phyloP scores from a whole-genome alignment of 2,888 invertebrate genomes.

The Monochamus alternatus region DNA sequence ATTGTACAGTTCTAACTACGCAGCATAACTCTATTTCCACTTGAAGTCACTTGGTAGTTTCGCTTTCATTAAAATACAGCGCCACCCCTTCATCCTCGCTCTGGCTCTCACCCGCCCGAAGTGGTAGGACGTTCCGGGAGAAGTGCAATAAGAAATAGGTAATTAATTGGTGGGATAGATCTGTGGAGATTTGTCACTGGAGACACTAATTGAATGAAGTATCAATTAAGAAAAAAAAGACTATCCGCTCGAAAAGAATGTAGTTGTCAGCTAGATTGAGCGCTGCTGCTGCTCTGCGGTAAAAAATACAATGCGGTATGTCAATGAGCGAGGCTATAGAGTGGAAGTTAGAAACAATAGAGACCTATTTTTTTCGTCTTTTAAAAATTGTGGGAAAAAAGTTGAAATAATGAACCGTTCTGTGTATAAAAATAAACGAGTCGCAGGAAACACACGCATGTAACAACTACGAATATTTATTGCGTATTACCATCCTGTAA shows the following conservation, averaged over 20 bases:
- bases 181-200: slow-evolving; percentile 30
- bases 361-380: too few relatives aligned
- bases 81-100: not conserved
- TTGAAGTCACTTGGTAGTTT: not conserved
- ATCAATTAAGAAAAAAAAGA: slow-evolving; percentile 30
- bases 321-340: not conserved
- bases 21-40: too few relatives aligned
- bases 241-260: slow-evolving; percentile 25
- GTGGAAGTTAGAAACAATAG: slow-evolving; percentile 11
- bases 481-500: slow-evolving; percentile 54
- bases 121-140: slow-evolving; percentile 91
- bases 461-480: slow-evolving; percentile 54
- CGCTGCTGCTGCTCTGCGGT: slow-evolving; percentile 19
- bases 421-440: slow-evolving; percentile 16
- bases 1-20: too few relatives aligned
- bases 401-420: too few relatives aligned
- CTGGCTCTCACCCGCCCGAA: slow-evolving; percentile 85
- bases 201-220: slow-evolving; percentile 35
- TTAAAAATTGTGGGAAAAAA: too few relatives aligned
- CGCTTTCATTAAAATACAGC: not conserved
- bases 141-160: slow-evolving; percentile 73
- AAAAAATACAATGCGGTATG: slow-evolving; percentile 16
- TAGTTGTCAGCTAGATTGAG: slow-evolving; percentile 30
- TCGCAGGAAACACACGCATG: slow-evolving; percentile 46
- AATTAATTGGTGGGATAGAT: slow-evolving; percentile 27